phyloP scores from a whole-genome alignment of 2,888 invertebrate genomes.

The Rhagium mordax region DNA sequence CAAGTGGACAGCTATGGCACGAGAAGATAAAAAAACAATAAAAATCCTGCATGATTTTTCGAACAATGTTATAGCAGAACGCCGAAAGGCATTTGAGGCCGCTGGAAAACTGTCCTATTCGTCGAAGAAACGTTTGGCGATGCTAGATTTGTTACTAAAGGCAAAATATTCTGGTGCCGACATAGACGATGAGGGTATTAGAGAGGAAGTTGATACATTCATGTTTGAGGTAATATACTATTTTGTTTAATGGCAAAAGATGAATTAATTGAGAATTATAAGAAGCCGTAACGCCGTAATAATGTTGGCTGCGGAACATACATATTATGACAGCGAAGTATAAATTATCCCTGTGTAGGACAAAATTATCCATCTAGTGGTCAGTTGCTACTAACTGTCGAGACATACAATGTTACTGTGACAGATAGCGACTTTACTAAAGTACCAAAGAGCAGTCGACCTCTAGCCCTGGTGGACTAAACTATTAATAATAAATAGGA shows the following conservation, averaged over 20 bases:
- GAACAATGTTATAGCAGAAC: slow-evolving; percentile 39
- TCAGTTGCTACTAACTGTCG: no score
- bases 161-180: slow-evolving; percentile 70
- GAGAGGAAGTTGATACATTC: slow-evolving; percentile 77
- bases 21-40: slow-evolving; percentile 1
- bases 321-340: no score
- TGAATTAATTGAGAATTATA: slow-evolving; percentile 47
- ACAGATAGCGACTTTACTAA: no score
- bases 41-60: slow-evolving; percentile 43
- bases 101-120: slow-evolving; percentile 29
- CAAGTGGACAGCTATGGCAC: not conserved
- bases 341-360: no score
- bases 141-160: slow-evolving; percentile 73
- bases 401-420: no score
- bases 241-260: not conserved
- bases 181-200: slow-evolving; percentile 73
- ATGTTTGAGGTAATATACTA: slow-evolving; percentile 72
- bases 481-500: no score
- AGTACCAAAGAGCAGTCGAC: no score
- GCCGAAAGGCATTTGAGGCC: slow-evolving; percentile 21
- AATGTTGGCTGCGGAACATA: no score
- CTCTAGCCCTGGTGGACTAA: no score
- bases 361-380: no score
- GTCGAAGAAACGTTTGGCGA: slow-evolving; percentile 68
- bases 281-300: no score